Base-by-base conservation (phyloP, 2,113 vertebrate genomes). In the Daphoenositta chrysoptera region DNA sequence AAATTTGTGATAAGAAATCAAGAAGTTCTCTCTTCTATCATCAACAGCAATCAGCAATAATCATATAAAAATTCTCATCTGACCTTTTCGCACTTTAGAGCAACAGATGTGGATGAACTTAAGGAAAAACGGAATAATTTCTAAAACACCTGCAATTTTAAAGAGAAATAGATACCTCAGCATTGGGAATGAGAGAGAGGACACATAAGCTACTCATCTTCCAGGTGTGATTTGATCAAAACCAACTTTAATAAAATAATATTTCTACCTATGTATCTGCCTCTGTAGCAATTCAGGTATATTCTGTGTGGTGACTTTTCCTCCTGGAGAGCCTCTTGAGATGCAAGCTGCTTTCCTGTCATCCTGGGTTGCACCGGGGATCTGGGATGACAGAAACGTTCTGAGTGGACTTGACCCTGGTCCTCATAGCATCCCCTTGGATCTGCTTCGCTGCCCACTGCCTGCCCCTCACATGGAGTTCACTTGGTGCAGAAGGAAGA, bases 391-490 rank as follows among this genome's bases (percentile, higher is more conserved):
- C 33, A 81, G 58, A 79, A 22, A 21, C 5, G 4, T 51, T 47
- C 75, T 31, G 21, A 42, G 33, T 9, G n/a, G 24, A 37, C 18
- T 15, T 57, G 31, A 37, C 37, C 33, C 18, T 35, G 16, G 18
- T 13, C 9, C 26, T n/a, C 3, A 4, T 3, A 28, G 17, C 47
- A 47, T n/a, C 20, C 11, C 6, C 28, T 92, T 7, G 6, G 37
- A 73, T 11, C 16, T 61, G 21, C 69, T 72, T 75, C 35, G 39
- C 56, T 88, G 47, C 40, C 45, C 51, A 11, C 28, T 51, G 37
- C 40, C 24, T 31, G 4, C 35, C 64, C 5, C 57, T 85, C 3
- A 0, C 5, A 1, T 13, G 12, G 23, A 54, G 42, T 5, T 56
- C 44, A 10, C 44, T 17, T 37, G 31, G 18, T 42, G 50, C 45